Base-by-base conservation (phyloP, 2,113 vertebrate genomes). In the Embiotoca jacksoni region DNA sequence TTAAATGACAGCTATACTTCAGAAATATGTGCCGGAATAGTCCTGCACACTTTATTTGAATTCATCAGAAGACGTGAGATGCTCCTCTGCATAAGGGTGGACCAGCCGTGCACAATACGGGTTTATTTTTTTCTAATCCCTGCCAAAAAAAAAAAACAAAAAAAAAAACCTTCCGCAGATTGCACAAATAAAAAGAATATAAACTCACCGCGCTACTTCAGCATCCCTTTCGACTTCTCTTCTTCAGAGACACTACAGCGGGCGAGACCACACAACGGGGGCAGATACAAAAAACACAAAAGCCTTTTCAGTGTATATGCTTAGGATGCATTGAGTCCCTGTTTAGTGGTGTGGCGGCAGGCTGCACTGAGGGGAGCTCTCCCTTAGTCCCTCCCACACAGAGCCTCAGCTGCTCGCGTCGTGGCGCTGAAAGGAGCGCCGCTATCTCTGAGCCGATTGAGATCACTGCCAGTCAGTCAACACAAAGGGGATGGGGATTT, bases 371-470 rank as follows among this genome's bases (percentile, higher is more conserved):
- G 39, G 60, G 74, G 83, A 89, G 84, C 74, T 65, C 84, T 71
- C 59, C 37, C 47, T 84, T 83, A 86, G 91, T 90, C 90, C 93
- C 94, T 81, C 92, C 91, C 90, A 84, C 93, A 76, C 89, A 60
- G 33, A 73, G 85, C 66, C 67, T 76, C 83, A 13, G 69, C 79
- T 77, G 74, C 84, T 79, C 85, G 76, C 69, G 62, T 80, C 39
- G 83, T 80, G 78, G 81, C 80, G 90, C 92, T 91, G 90, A 92
- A 83, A 90, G 83, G 86, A 92, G 78, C 84, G 72, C 75, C 39
- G 79, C 84, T 90, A 90, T 86, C 85, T 87, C 76, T 47, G 81
- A 85, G 80, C 80, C 61, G 91, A 89, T 83, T 75, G 82, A 88
- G 75, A 93, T 88, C 87, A 83, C 82, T 16, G 52, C 53, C 77